These are phyloP conservation scores for Mesorhabditis belari DNA, from an alignment of 2,888 invertebrate genomes.

Conservation along the genomic window DNA sequence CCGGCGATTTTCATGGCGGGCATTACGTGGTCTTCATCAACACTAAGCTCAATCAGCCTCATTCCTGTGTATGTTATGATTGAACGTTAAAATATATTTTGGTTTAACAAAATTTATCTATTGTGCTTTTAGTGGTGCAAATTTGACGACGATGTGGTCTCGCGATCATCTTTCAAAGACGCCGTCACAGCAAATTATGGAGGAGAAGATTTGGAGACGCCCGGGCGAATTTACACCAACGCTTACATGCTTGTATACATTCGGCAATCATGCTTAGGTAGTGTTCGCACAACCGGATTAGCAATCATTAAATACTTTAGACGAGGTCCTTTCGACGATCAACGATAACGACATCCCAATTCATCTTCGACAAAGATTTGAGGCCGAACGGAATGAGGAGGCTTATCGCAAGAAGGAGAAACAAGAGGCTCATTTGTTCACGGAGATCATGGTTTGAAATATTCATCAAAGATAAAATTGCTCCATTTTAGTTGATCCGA, in stretches of 20 bases:
- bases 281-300: constrained; percentile 5
- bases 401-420: constrained; percentile 83
- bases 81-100: no score
- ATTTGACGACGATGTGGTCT: constrained; percentile 98
- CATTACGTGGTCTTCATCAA: constrained; percentile 99
- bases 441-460: constrained; percentile 70
- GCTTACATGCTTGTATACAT: constrained; percentile 99
- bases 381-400: constrained; percentile 79
- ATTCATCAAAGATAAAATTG: neutral
- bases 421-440: constrained; percentile 84
- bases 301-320: constrained; percentile 37
- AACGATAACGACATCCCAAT: constrained; percentile 85
- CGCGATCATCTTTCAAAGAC: constrained; percentile 85
- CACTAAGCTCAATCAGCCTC: constrained; percentile 74
- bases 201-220: constrained; percentile 74
- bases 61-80: neutral
- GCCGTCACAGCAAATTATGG: constrained; percentile 97
- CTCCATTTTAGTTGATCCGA: neutral
- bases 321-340: constrained; percentile 75
- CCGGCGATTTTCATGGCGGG: constrained; percentile 96
- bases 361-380: constrained; percentile 73
- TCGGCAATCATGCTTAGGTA: constrained; percentile 64
- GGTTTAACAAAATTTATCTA: neutral
- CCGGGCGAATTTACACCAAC: constrained; percentile 90
- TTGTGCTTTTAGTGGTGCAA: constrained; percentile 76